Conservation (phyloP, 2,113 vertebrate species). For the Jaculus jaculus region DNA sequence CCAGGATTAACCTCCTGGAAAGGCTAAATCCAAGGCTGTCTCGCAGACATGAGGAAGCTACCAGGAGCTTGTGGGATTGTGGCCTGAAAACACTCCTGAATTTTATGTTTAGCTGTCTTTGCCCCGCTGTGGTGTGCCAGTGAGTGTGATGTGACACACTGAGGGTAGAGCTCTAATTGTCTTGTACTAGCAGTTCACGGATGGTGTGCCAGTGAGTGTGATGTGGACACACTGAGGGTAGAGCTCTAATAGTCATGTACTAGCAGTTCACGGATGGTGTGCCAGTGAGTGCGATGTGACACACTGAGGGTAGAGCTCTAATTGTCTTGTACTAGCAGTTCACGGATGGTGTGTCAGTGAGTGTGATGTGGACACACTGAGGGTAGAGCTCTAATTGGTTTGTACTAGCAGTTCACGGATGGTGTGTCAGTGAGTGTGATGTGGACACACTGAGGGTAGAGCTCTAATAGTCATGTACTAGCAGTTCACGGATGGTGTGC, state of each 20-base stretch:
- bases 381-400: neutral
- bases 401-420: neutral
- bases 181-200: neutral
- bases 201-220: neutral
- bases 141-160: neutral
- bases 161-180: neutral
- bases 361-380: neutral
- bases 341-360: neutral
- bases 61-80: neutral
- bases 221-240: neutral
- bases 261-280: neutral
- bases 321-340: neutral
- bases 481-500: neutral
- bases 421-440: slow-evolving; percentile 1
- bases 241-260: neutral
- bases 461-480: neutral
- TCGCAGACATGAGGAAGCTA: neutral
- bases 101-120: slow-evolving; percentile 1
- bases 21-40: slow-evolving; percentile 4
- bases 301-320: neutral
- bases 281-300: slow-evolving; percentile 2
- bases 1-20: neutral
- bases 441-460: neutral
- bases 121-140: neutral
- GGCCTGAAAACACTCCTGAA: neutral